Evolutionary conservation across 2,888 invertebrate species (phyloP), one percentile per base, ranked within the genome.

Genomic region (Hesperia comma): DNA sequence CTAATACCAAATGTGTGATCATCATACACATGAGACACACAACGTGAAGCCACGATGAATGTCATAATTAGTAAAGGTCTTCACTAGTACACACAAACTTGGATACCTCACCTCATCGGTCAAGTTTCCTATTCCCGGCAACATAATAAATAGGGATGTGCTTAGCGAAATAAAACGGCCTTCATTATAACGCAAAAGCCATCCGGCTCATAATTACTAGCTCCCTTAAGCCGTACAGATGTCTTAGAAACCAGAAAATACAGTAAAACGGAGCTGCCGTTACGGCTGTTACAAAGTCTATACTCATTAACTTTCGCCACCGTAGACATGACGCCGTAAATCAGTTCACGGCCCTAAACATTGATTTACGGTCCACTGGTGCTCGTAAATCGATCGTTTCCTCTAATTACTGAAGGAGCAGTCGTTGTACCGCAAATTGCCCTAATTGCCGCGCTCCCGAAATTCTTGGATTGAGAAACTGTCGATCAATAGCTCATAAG

Each of bases 281-380:
- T 37, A 37, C 5, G 26, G 26, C 37, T 8, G 43, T 43, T 43
- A 46, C 43, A 46, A 43, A 46, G 43, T 46, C 43, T 46, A 15
- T 46, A 51, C 49, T 58, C 64, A 68, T 56, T 57, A 66, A 60
- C 66, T 54, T 60, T 66, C 60, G 58, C 64, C 60, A 61, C 66
- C 55, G 56, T 60, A 54, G 26, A 61, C 62, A 53, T 37, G 40
- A 19, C 68, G 61, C 68, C 63, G 71, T 77, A 76, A 76, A 77
- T 77, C 76, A 73, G 70, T 74, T 74, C 74, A 68, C 81, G 70
- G 51, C 74, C 76, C 83, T 74, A 76, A 75, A 79, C 73, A 77
- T 77, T 83, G 84, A 85, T 87, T 86, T 84, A 84, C 77, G 75
- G 77, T 78, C 78, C 81, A 81, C 69, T 78, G 81, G 73, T 71